Evolutionary conservation across 1,140 invertebrate genomes (phyloP), one percentile per base, ranked within the genome.

Genomic region (Calliphora vicina): DNA sequence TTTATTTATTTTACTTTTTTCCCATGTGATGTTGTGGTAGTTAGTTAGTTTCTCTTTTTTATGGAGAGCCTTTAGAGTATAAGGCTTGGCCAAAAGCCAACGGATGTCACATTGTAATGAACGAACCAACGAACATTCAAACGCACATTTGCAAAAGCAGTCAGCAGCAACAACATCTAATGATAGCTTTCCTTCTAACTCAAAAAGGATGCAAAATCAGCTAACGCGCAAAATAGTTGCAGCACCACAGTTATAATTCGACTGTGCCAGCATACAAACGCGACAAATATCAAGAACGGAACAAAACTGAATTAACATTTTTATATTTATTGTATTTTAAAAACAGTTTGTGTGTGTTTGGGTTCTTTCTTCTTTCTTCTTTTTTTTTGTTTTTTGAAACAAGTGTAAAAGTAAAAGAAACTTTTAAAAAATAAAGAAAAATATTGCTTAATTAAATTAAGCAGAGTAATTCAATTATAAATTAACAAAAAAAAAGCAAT

Each of bases 121-220:
- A 57, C 50, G n/a, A 17, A 17, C 50, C 1, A 23, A 10, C 61
- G n/a, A n/a, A n/a, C n/a, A n/a, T n/a, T n/a, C n/a, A 67, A 25
- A 23, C 61, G n/a, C n/a, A 57, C 50, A 57, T 57, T n/a, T 57
- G 27, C 23, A 78, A 43, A 29, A 78, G 8, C 74, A 42, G 35
- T n/a, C 74, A 67, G 9, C 74, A 78, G n/a, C n/a, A 67, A 10
- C 74, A 78, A 23, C 74, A 25, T 78, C 74, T 78, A 78, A 78
- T 43, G 74, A 78, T 78, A 78, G 74, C 74, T 78, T 78, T 78
- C 25, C 74, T 78, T 78, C 74, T 78, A 78, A 78, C 35, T 23
- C 2, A 78, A 43, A 23, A 23, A 78, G 74, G 74, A 78, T 78
- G 74, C 74, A 78, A 43, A 67, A 67, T 20, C 61, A 67, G 74